A percentile compares a stretch with the other conserved stretches of the same genome.
phyloP scores from a whole-genome alignment of 2,888 invertebrate species.

The Pyrgus malvae region DNA sequence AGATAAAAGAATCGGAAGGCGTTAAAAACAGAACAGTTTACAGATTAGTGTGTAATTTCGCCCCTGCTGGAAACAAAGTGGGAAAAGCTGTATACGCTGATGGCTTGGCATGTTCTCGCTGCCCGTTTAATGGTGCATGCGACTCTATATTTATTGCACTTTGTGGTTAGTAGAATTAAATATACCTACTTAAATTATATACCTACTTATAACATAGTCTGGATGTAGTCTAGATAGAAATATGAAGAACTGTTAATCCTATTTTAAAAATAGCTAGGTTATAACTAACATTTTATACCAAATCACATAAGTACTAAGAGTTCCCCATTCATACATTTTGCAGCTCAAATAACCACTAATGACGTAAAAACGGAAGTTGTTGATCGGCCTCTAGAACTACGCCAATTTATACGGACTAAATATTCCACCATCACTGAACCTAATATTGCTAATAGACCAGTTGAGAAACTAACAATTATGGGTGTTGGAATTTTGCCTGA shows the following conservation, averaged over 20 bases:
- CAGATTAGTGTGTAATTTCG: slow-evolving; percentile 70
- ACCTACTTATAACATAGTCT: no score
- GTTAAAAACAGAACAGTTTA: slow-evolving; percentile 51
- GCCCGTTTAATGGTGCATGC: slow-evolving; percentile 47
- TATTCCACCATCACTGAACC: neutral
- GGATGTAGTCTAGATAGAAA: no score
- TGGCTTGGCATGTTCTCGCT: slow-evolving; percentile 59
- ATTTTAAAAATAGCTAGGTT: no score
- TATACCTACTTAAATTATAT: no score
- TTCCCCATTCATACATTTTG: no score
- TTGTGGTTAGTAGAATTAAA: slow-evolving; percentile 53
- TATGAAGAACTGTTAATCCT: no score
- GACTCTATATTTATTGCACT: slow-evolving; percentile 49
- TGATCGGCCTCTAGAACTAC: neutral
- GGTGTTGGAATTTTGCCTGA: no score
- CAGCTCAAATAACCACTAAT: neutral
- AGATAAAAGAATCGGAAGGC: slow-evolving; percentile 33
- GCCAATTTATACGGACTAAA: neutral
- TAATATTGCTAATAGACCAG: neutral
- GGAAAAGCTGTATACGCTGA: slow-evolving; percentile 53
- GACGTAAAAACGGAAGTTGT: neutral
- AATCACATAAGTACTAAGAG: no score
- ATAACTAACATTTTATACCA: no score
- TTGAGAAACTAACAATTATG: neutral
- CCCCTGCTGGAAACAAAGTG: slow-evolving; percentile 57